phyloP scores from a whole-genome alignment of 2,113 vertebrate genomes.

The Eclectus roratus region DNA sequence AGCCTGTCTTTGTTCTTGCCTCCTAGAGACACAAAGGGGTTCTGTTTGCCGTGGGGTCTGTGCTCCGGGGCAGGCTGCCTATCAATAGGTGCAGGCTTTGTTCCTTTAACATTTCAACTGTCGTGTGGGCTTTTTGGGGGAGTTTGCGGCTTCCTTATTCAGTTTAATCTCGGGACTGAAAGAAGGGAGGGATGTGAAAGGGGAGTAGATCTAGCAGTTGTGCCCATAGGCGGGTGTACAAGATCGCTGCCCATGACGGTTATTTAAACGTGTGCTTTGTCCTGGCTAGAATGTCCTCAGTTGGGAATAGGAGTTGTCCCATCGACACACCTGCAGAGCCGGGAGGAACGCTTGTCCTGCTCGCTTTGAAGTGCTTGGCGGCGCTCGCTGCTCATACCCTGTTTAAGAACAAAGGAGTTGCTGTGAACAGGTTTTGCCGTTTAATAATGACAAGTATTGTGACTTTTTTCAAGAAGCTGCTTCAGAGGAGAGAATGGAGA shows the following conservation, averaged over 20 bases:
- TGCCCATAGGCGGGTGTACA: background rate
- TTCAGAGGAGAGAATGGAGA: background rate
- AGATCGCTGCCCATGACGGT: background rate
- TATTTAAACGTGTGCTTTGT: background rate
- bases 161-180: background rate
- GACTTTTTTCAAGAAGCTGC: background rate
- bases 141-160: background rate
- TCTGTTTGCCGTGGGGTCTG: background rate
- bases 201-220: background rate
- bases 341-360: background rate
- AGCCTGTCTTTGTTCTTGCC: background rate
- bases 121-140: background rate
- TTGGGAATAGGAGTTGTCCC: background rate
- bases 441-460: background rate
- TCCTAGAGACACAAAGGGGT: conserved; percentile 61
- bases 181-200: background rate
- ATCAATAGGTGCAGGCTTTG: background rate
- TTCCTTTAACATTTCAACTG: background rate
- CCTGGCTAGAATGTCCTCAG: background rate
- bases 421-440: background rate
- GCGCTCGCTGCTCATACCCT: background rate
- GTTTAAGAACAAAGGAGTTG: conserved; percentile 35
- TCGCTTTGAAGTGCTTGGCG: background rate
- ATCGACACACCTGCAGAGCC: background rate
- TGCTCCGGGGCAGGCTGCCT: background rate